A percentile compares a stretch with the other conserved stretches of the same genome.
Evolutionary conservation across 2,797 vertebrate genomes (phyloP).

Genomic region (Eulemur albifrons): DNA sequence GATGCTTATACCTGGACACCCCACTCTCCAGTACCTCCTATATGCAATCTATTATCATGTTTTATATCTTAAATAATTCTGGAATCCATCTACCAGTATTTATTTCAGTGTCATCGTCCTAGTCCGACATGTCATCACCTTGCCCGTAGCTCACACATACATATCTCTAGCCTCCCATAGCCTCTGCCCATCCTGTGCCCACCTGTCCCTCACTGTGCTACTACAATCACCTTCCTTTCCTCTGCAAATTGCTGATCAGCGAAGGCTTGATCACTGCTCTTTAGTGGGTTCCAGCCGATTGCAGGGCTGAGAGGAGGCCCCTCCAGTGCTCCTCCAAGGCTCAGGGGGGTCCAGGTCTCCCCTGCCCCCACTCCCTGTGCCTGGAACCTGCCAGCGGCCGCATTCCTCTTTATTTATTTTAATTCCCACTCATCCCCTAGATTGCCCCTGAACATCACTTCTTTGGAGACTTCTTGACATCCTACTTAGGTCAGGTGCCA

Average conservation of each 20-base stretch:
- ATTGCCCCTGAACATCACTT: neutral
- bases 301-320: neutral
- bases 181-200: too few relatives aligned
- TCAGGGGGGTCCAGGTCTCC: neutral
- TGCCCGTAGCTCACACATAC: rapidly evolving
- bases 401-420: neutral
- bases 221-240: neutral
- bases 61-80: neutral
- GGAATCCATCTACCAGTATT: neutral
- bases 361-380: too few relatives aligned
- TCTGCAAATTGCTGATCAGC: neutral
- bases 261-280: neutral
- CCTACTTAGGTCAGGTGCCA: neutral
- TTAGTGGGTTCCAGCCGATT: neutral
- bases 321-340: too few relatives aligned
- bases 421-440: neutral
- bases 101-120: neutral
- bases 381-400: neutral
- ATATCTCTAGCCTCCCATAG: neutral
- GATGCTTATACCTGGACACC: neutral
- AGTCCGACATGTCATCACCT: neutral
- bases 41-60: neutral
- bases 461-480: neutral
- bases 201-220: too few relatives aligned
- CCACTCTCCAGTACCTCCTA: neutral